A percentile compares a stretch with the other conserved stretches of the same genome.
Evolutionary conservation across 2,888 invertebrate genomes (phyloP).

Genomic region (Amphipyra berbera): DNA sequence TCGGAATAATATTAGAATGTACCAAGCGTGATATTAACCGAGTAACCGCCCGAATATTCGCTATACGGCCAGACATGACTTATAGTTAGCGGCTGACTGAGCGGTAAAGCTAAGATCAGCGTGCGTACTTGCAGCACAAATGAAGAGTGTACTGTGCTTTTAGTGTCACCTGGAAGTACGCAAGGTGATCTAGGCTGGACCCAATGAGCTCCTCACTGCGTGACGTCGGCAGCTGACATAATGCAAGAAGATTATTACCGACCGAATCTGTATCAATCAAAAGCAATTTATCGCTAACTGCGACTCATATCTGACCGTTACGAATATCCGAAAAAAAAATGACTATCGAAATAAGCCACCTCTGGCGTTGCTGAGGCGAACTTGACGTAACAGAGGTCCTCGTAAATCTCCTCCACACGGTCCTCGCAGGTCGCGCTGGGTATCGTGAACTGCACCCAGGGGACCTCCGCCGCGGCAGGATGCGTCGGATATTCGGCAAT

Average conservation of each 20-base stretch:
- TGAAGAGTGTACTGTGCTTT: neutral
- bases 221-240: neutral
- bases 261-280: neutral
- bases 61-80: constrained; percentile 27
- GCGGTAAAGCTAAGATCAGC: neutral
- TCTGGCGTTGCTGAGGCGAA: constrained; percentile 92
- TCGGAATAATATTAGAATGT: constrained; percentile 45
- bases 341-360: constrained; percentile 81
- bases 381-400: constrained; percentile 96
- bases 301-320: constrained; percentile 34
- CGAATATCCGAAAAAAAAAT: constrained; percentile 33
- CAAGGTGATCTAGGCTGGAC: neutral
- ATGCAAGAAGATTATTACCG: neutral
- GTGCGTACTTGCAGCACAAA: neutral
- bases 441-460: constrained; percentile 92
- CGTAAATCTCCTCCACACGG: constrained; percentile 95
- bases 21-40: constrained; percentile 55
- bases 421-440: constrained; percentile 90
- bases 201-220: neutral
- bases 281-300: neutral
- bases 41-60: constrained; percentile 35
- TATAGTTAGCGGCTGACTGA: neutral
- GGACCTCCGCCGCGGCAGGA: constrained; percentile 80
- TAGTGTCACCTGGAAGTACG: neutral
- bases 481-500: constrained; percentile 65